Base-by-base conservation (phyloP, 1,140 invertebrate species). In the Drosophila virilis region DNA sequence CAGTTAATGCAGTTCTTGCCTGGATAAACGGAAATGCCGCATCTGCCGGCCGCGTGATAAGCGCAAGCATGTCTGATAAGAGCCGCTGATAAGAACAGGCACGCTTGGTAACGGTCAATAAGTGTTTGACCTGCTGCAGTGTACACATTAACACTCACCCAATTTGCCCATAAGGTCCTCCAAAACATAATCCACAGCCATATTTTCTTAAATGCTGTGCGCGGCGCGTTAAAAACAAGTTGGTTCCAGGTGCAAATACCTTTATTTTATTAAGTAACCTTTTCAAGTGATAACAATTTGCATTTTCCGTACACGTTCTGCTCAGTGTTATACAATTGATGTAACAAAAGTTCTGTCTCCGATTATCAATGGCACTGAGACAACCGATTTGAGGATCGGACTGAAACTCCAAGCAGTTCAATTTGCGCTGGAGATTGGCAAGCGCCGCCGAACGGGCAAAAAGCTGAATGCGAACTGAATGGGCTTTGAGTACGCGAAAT, bases 81-180 rank as follows among this genome's bases (percentile, higher is more conserved):
- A 12, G 8, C 9, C 32, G 9, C 8, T 64, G 72, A 70, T 74
- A 74, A 70, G 32, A 38, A 35, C n/a, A 46, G 42, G 48, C 59
- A 61, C 59, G 46, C 72, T 67, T 69, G 64, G 60, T 58, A 77
- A 59, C 66, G 65, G 42, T 51, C 58, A 62, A 50, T 51, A 10
- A 32, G 35, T 59, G 10, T 43, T 37, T 17, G 43, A 69, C 51
- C 59, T 32, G 22, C 45, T 40, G 8, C 35, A 10, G 2, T 13
- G 13, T 46, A 10, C 28, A n/a, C 22, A 13, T 28, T 28, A 1
- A 42, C 8, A 83, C 94, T 94, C 74, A 95, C 94, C 94, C 65
- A 95, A 86, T 81, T 95, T 95, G 12, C 93, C 93, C 95, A 95
- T 95, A 71, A 95, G 93, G 65, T 95, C 94, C 76, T 95, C 95